These are phyloP conservation scores for Stenchaetothrips biformis DNA, from an alignment of 2,888 invertebrate species.

Conservation along the genomic window DNA sequence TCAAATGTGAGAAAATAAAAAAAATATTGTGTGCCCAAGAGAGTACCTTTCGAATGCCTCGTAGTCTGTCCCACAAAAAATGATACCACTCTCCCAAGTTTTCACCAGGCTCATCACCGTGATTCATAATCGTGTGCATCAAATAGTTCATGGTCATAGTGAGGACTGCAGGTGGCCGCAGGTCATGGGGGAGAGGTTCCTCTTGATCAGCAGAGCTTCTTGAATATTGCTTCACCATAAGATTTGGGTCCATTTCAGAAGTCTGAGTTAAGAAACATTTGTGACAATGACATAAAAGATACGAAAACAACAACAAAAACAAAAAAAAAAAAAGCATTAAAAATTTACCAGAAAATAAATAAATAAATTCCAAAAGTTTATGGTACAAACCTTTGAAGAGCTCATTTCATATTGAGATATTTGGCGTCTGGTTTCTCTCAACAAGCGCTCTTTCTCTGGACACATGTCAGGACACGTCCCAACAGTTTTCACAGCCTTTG, in stretches of 20 bases:
- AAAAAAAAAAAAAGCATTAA: neutral
- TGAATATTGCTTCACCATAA: conserved; percentile 91
- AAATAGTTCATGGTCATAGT: conserved; percentile 86
- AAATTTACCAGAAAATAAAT: too few species aligned
- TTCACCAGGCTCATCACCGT: conserved; percentile 51
- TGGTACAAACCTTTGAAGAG: conserved; percentile 28
- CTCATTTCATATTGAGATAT: conserved; percentile 46
- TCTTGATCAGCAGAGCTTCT: conserved; percentile 98
- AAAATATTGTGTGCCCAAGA: neutral
- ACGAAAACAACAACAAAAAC: too few species aligned
- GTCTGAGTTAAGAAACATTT: conserved; percentile 30
- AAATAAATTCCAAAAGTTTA: too few species aligned
- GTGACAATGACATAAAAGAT: too few species aligned
- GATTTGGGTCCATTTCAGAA: conserved; percentile 53
- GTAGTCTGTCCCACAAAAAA: conserved; percentile 94
- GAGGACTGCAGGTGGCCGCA: conserved; percentile 76
- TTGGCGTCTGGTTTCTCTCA: conserved; percentile 71
- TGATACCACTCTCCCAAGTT: conserved; percentile 87
- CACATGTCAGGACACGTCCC: conserved; percentile 97
- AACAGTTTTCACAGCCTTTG: conserved; percentile 15
- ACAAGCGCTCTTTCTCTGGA: conserved; percentile 88
- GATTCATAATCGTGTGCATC: conserved; percentile 63
- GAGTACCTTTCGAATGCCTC: conserved; percentile 79
- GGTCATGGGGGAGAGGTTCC: conserved; percentile 86
- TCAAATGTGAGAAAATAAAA: conserved; percentile 10